phyloP scores from a whole-genome alignment of 2,888 invertebrate genomes.

The Glaucopsyche alexis region DNA sequence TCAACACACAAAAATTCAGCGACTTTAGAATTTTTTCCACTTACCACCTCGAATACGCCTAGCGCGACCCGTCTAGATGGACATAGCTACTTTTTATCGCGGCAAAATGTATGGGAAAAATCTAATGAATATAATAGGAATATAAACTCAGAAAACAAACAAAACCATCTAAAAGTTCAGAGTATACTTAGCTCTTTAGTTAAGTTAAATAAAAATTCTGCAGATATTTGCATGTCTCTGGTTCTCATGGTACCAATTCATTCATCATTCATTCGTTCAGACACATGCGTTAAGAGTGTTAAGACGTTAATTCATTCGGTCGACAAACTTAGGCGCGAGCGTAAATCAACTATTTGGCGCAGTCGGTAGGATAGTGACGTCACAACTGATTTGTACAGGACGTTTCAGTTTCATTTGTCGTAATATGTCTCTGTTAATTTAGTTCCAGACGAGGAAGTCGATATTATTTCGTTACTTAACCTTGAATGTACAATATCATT shows the following conservation, averaged over 20 bases:
- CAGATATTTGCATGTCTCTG: slow-evolving; percentile 6
- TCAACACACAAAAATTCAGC: no score
- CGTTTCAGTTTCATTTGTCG: slow-evolving; percentile 27
- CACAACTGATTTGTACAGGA: slow-evolving; percentile 35
- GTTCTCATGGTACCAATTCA: slow-evolving; percentile 53
- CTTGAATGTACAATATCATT: no score
- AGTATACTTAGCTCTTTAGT: not conserved
- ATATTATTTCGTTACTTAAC: not conserved
- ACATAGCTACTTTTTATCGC: no score
- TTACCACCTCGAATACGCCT: no score
- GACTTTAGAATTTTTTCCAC: no score
- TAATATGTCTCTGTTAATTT: not conserved
- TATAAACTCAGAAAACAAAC: no score
- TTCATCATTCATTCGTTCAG: slow-evolving; percentile 54
- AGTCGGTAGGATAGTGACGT: slow-evolving; percentile 35
- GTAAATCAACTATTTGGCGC: slow-evolving; percentile 75
- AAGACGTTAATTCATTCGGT: slow-evolving; percentile 64
- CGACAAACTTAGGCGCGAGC: slow-evolving; percentile 44
- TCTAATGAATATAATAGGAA: no score
- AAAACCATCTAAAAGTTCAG: not conserved
- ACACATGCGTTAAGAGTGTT: slow-evolving; percentile 63
- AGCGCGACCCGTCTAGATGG: no score
- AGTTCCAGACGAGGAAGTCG: not conserved
- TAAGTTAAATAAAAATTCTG: not conserved
- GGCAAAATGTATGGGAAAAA: no score